A percentile compares a stretch with the other conserved stretches of the same genome.
Evolutionary conservation across 1,140 invertebrate genomes (phyloP).

Genomic region (Battus philenor): DNA sequence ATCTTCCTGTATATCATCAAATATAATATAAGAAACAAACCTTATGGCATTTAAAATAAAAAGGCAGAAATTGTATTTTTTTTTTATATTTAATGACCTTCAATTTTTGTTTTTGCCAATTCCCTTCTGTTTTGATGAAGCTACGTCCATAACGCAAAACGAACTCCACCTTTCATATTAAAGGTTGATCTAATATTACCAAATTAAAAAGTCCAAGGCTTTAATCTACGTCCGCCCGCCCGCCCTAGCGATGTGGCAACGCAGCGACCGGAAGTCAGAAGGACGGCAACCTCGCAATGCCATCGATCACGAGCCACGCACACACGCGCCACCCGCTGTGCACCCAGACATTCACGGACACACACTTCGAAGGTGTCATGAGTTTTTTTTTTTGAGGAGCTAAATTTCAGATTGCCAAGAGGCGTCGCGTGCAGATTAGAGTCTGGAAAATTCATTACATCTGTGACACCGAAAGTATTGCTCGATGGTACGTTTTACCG

Average conservation of each 20-base stretch:
- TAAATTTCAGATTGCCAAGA: conserved; percentile 10
- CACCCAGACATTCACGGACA: conserved; percentile 15
- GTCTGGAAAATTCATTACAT: no score
- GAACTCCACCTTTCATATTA: conserved; percentile 2
- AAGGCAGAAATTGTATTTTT: not conserved
- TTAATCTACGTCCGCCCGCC: conserved; percentile 32
- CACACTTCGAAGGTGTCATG: not conserved
- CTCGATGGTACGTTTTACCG: no score
- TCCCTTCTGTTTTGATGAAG: no score
- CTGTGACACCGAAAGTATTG: no score
- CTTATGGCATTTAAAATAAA: not conserved
- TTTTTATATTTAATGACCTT: not conserved
- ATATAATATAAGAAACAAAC: not conserved
- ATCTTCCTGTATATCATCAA: no score
- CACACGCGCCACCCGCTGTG: not conserved
- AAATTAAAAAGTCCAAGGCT: conserved; percentile 27
- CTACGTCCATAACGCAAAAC: no score
- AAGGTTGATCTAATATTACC: conserved; percentile 10
- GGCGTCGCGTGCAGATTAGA: not conserved
- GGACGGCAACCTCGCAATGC: conserved; percentile 50
- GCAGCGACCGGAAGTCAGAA: conserved; percentile 42
- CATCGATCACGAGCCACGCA: conserved; percentile 48
- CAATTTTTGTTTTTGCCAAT: not conserved
- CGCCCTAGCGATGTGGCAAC: conserved; percentile 37
- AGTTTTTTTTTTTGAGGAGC: conserved; percentile 2